Percentiles rank a stretch among this genome's conserved stretches.
phyloP scores from a whole-genome alignment of 2,888 invertebrate species.

The Drosophila incognita region DNA sequence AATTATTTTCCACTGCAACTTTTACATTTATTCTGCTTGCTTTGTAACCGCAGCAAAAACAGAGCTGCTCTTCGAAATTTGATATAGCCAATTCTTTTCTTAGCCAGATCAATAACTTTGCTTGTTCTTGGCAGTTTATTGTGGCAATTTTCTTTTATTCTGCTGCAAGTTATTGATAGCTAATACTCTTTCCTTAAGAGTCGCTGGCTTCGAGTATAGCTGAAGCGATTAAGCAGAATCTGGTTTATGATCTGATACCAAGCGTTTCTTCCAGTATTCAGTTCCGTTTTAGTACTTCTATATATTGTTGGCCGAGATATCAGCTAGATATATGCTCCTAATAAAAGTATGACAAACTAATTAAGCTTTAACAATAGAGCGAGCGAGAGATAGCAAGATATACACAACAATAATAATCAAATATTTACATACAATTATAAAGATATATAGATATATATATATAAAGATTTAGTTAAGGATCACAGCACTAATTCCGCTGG shows the following conservation, averaged over 20 bases:
- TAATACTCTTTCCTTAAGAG: neutral
- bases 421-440: too few relatives aligned
- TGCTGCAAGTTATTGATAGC: conserved; percentile 33
- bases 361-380: neutral
- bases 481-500: neutral
- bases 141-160: neutral
- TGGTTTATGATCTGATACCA: too few relatives aligned
- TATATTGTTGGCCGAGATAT: neutral
- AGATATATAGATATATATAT: too few relatives aligned
- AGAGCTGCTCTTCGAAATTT: conserved; percentile 6
- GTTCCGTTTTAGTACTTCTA: too few relatives aligned
- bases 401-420: neutral
- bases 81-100: conserved; percentile 19
- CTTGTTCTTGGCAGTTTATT: neutral
- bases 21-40: neutral
- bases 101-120: neutral
- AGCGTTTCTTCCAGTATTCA: too few relatives aligned
- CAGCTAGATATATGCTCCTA: neutral
- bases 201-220: neutral
- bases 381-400: neutral
- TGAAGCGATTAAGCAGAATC: rapidly evolving
- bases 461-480: neutral
- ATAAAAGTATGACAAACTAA: neutral
- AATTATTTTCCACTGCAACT: neutral
- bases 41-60: conserved; percentile 24